Percentiles rank a stretch among this genome's conserved stretches.
Evolutionary conservation across 2,888 invertebrate species (phyloP).

Genomic region (Mimumesa dahlbomi): DNA sequence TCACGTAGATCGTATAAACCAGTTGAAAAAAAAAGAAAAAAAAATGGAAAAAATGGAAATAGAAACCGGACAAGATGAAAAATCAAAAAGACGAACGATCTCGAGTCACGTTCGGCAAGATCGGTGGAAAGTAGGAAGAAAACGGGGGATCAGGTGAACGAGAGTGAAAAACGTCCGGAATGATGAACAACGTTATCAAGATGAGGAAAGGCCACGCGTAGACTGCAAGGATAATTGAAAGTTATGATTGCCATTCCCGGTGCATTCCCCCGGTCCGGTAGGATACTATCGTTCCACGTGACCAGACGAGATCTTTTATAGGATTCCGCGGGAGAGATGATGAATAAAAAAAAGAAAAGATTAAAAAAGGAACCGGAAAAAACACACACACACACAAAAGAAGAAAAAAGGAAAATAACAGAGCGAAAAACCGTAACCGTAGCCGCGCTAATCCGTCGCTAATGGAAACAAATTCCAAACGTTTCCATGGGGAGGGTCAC

Average conservation of each 20-base stretch:
- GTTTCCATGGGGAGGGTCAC: slow-evolving; percentile 10
- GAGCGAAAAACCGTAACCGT: too few species aligned
- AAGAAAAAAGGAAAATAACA: too few species aligned
- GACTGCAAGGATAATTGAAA: slow-evolving; percentile 68
- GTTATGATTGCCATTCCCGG: slow-evolving; percentile 58
- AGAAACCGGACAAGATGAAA: background rate
- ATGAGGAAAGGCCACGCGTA: slow-evolving; percentile 62
- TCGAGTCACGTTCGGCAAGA: background rate
- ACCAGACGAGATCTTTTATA: slow-evolving; percentile 15
- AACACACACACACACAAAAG: too few species aligned
- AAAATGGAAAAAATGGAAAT: background rate
- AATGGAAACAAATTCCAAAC: slow-evolving; percentile 30
- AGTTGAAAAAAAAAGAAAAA: background rate
- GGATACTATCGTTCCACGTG: background rate
- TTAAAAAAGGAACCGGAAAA: too few species aligned
- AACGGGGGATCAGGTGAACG: slow-evolving; percentile 3
- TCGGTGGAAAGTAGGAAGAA: background rate
- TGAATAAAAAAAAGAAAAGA: too few species aligned
- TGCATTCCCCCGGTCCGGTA: slow-evolving; percentile 16
- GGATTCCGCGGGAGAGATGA: slow-evolving; percentile 2
- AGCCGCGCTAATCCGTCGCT: slow-evolving; percentile 38
- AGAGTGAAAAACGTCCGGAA: slow-evolving; percentile 28
- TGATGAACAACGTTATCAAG: slow-evolving; percentile 64
- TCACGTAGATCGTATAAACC: background rate
- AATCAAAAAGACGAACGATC: too few species aligned